Base-by-base conservation (phyloP, 2,888 invertebrate genomes). In the Agrochola circellaris region DNA sequence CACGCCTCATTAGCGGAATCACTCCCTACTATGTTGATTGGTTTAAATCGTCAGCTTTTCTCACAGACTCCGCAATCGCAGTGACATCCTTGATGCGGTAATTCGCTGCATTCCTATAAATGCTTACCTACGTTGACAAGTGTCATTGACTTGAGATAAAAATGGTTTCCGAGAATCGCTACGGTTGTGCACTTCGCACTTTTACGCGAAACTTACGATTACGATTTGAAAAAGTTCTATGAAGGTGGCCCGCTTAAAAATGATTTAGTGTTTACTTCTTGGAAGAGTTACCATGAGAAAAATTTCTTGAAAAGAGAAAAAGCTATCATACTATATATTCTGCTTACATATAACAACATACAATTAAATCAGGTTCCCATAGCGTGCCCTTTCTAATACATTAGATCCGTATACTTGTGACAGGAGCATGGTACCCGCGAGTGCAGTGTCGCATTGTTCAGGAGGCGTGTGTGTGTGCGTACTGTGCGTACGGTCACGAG, bases 1-100 rank as follows among this genome's bases (percentile, higher is more conserved):
- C 93, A 94, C 94, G 95, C 91, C 93, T 96, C 95, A 95, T 96
- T 96, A 95, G 94, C 93, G 90, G 92, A 93, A 94, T 95, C 93
- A 91, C 89, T 93, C 90, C 87, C 88, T 85, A 87, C 81, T 75
- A 82, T 81, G 89, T 91, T 92, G 93, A 93, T 94, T 93, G 91
- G 90, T 90, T 91, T 89, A 88, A 92, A 92, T 92, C 89, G 89
- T 90, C 87, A 88, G 85, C 84, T 88, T 88, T 89, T 92, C 92
- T 90, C 90, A 89, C 89, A 88, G 82, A 79, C 84, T 76, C 76
- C 56, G 70, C 66, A 67, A 64, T 77, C 64, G 60, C 74, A 75
- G 74, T 62, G 77, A 78, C 84, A 82, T 84, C 88, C 84, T 85
- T 89, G 91, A 91, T 91, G 91, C 92, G 88, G 89, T 91, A 89